Evolutionary conservation across 2,888 invertebrate genomes (phyloP).

Genomic region (Callimorpha dominula): DNA sequence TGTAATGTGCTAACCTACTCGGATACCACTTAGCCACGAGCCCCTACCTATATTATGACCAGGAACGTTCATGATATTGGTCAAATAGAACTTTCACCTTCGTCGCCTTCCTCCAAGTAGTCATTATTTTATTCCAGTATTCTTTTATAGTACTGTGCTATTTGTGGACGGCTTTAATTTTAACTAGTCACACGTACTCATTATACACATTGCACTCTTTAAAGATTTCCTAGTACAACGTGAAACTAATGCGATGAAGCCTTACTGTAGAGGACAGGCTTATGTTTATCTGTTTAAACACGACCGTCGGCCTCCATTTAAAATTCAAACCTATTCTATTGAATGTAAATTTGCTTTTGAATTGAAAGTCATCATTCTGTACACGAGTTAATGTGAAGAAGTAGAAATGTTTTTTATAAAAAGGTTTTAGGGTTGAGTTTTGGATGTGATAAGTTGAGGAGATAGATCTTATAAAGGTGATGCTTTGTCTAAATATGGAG

Average conservation of each 20-base stretch:
- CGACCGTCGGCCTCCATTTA: not conserved
- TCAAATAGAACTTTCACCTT: too few relatives aligned
- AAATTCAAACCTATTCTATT: not conserved
- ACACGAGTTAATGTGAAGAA: not conserved
- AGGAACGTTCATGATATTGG: too few relatives aligned
- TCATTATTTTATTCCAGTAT: too few relatives aligned
- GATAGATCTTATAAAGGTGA: not conserved
- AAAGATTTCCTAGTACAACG: slow-evolving; percentile 65
- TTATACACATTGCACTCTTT: slow-evolving; percentile 43
- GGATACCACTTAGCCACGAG: too few relatives aligned
- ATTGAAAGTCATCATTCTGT: not conserved
- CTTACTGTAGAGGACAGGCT: slow-evolving; percentile 59
- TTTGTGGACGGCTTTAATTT: not conserved
- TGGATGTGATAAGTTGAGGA: not conserved
- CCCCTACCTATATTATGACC: too few relatives aligned
- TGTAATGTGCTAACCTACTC: too few relatives aligned
- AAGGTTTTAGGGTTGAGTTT: not conserved
- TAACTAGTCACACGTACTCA: not conserved
- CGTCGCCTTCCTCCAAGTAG: too few relatives aligned
- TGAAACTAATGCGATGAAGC: slow-evolving; percentile 76
- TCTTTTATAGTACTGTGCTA: too few relatives aligned
- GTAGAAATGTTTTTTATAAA: not conserved
- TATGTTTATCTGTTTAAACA: slow-evolving; percentile 47
- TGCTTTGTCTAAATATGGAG: not conserved
- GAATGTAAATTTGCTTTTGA: not conserved